phyloP scores from a whole-genome alignment of 1,140 invertebrate species.

The Brachionus paranguensis region DNA sequence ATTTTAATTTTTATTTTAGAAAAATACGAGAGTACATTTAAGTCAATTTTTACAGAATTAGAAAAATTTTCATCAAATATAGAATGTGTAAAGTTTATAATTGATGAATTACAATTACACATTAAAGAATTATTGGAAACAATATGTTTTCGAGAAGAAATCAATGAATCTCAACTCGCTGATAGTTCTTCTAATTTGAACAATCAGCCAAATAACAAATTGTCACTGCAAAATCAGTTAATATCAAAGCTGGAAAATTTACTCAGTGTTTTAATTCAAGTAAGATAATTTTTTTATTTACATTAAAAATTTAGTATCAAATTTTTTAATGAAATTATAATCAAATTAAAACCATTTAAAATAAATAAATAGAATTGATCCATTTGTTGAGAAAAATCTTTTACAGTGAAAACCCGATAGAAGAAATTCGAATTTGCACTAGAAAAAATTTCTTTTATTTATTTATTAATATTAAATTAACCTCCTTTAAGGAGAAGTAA shows the following conservation, averaged over 20 bases:
- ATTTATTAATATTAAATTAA: too few species aligned
- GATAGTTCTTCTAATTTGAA: neutral
- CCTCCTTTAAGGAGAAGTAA: too few species aligned
- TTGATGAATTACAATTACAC: conserved; percentile 14
- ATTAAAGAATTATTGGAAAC: conserved; percentile 28
- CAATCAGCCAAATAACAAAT: neutral
- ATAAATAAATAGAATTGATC: neutral
- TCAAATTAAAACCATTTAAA: neutral
- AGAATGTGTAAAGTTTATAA: neutral
- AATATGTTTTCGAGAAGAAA: neutral
- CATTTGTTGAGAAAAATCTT: too few species aligned
- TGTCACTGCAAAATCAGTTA: neutral
- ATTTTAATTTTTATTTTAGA: neutral
- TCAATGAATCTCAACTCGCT: neutral
- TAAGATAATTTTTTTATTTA: neutral
- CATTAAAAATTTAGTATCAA: neutral
- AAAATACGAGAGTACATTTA: conserved; percentile 30
- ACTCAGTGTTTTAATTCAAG: conserved; percentile 9
- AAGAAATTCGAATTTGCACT: too few species aligned
- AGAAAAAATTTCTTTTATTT: too few species aligned
- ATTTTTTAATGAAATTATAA: neutral
- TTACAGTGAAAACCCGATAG: too few species aligned
- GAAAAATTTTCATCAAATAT: neutral
- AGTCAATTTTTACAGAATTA: conserved; percentile 12
- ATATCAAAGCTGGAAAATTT: conserved; percentile 18